Base-by-base conservation (phyloP, 2,113 vertebrate genomes). In the Gambusia affinis region DNA sequence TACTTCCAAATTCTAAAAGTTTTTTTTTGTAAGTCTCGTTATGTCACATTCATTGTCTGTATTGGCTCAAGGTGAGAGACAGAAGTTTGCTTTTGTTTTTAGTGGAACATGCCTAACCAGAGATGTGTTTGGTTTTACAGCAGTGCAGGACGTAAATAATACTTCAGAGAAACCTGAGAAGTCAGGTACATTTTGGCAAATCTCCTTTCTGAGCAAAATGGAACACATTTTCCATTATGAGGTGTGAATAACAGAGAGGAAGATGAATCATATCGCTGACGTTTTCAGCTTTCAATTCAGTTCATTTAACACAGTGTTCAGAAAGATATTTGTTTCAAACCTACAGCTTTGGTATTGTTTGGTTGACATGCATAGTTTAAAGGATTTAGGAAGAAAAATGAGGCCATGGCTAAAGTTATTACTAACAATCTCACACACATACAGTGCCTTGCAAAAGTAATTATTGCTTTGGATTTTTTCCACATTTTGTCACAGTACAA, bases 1-100 rank as follows among this genome's bases (percentile, higher is more conserved):
- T 37, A 79, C 79, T 24, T 24, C 24, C 51, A 22, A 22, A 57
- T 57, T n/a, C 73, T 83, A 81, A 75, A 83, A 75, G 75, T 73
- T 33, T 61, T 42, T 44, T 79, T 79, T 73, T 64, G 78, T 73
- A 64, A 85, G 76, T 29, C 84, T 89, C 88, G 85, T 87, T 83
- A 76, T 63, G 28, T 42, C 54, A 82, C 79, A 2, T 85, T 73
- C 70, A 81, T 65, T 76, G 72, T 79, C 75, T 78, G 37, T 75
- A 76, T 64, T 78, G 76, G 77, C 75, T 85, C 76, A 85, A 69
- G n/a, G 63, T 85, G 37, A 64, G 79, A 66, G 73, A 64, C 79
- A 72, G 80, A 61, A 39, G 37, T 85, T 85, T 77, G 69, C 80
- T 80, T 80, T 70, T 83, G 70, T 82, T 75, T 75, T 68, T 80